A percentile compares a stretch with the other conserved stretches of the same genome.
Conservation (phyloP, 2,113 vertebrate species). For the Clarias gariepinus region DNA sequence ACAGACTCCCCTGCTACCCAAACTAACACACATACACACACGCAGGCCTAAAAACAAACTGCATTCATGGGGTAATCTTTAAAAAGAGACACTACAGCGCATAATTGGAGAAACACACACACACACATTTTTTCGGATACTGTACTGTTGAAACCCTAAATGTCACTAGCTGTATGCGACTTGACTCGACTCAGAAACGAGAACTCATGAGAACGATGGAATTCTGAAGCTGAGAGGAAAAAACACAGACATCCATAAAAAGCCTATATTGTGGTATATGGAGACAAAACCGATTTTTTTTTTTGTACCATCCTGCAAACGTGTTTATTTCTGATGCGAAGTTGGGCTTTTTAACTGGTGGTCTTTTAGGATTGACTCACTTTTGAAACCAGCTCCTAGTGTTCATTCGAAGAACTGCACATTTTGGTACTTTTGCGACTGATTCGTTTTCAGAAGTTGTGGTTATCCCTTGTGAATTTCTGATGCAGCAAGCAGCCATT, state of each 20-base stretch:
- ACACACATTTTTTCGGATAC: background rate
- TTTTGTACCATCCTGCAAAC: too few species aligned
- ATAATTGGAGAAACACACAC: background rate
- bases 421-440: too few species aligned
- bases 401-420: too few species aligned
- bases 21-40: conserved; percentile 30
- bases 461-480: too few species aligned
- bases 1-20: conserved; percentile 53
- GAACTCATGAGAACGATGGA: background rate
- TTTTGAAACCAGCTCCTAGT: too few species aligned
- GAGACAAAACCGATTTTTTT: too few species aligned
- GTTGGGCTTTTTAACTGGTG: too few species aligned
- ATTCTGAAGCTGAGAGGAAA: background rate
- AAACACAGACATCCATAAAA: background rate
- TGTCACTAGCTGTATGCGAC: background rate
- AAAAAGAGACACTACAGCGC: background rate
- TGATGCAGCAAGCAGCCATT: background rate
- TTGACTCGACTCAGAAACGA: background rate
- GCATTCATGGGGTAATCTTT: conserved; percentile 31
- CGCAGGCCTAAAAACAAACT: conserved; percentile 37
- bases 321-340: too few species aligned
- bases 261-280: background rate
- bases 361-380: too few species aligned
- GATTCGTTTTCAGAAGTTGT: too few species aligned
- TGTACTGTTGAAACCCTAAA: background rate